Conservation (phyloP, 2,888 invertebrate genomes). For the Clitarchus hookeri region DNA sequence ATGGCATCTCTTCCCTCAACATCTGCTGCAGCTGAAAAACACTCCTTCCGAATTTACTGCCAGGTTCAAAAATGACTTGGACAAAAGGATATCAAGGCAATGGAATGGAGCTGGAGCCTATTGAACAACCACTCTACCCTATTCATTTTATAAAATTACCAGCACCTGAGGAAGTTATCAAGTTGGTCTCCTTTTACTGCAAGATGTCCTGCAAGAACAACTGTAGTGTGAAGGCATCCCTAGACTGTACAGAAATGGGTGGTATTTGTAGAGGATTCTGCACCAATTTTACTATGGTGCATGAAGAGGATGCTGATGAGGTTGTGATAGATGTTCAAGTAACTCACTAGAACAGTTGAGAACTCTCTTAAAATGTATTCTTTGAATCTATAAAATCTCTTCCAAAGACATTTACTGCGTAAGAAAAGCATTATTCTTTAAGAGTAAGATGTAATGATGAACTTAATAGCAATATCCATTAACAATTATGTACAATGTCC, state of each 20-base stretch:
- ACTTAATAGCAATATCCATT: too few relatives aligned
- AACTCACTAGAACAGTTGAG: not conserved
- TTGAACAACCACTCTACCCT: not conserved
- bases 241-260: not conserved
- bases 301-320: not conserved
- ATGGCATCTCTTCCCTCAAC: not conserved
- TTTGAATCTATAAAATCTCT: too few relatives aligned
- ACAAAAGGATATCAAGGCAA: not conserved
- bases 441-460: too few relatives aligned
- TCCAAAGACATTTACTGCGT: too few relatives aligned
- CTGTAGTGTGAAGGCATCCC: not conserved
- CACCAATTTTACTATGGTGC: not conserved
- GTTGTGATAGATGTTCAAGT: not conserved
- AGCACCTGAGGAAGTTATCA: not conserved
- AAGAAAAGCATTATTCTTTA: too few relatives aligned
- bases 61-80: constrained; percentile 11
- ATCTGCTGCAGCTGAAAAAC: not conserved
- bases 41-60: not conserved
- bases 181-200: not conserved
- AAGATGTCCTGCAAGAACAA: not conserved
- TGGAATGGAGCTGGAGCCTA: not conserved
- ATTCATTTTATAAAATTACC: not conserved
- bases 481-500: too few relatives aligned
- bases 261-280: not conserved
- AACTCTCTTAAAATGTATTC: too few relatives aligned